Evolutionary conservation across 1,140 invertebrate species (phyloP).

Genomic region (Orius laevigatus): DNA sequence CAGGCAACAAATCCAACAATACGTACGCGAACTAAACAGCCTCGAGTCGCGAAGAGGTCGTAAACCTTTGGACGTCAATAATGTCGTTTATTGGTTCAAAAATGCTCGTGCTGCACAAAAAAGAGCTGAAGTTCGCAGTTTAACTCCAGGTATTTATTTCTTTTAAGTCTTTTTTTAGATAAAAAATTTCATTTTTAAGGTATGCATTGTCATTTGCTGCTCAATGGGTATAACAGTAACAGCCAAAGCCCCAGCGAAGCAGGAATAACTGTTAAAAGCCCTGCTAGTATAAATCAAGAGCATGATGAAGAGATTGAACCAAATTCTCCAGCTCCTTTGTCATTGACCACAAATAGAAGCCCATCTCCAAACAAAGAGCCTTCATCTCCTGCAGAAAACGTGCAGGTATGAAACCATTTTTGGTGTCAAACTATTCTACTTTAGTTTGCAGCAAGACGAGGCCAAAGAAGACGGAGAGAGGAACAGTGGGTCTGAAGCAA

Average conservation of each 20-base stretch:
- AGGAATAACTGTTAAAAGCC: constrained; percentile 28
- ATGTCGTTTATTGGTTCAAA: constrained; percentile 98
- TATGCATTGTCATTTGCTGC: constrained; percentile 17
- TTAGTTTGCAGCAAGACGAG: not conserved
- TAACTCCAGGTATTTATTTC: constrained; percentile 17
- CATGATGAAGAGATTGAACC: constrained; percentile 16
- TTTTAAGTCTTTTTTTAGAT: not conserved
- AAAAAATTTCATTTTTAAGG: constrained; percentile 12
- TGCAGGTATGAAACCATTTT: not conserved
- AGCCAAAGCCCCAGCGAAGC: constrained; percentile 41
- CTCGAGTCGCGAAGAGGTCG: constrained; percentile 78
- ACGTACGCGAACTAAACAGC: constrained; percentile 82
- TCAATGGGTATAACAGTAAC: constrained; percentile 43
- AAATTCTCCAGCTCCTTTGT: constrained; percentile 18
- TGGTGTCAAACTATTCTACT: not conserved
- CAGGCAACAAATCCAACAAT: constrained; percentile 79
- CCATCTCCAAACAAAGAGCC: constrained; percentile 15
- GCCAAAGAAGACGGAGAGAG: constrained; percentile 13
- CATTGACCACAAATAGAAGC: constrained; percentile 19
- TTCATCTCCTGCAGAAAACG: constrained; percentile 15
- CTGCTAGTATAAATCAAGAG: constrained; percentile 17
- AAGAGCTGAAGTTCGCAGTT: constrained; percentile 52
- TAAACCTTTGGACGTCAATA: constrained; percentile 89
- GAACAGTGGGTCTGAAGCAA: constrained; percentile 10
- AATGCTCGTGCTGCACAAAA: constrained; percentile 92